Evolutionary conservation across 2,888 invertebrate genomes (phyloP).

Genomic region (Pammene fasciana): DNA sequence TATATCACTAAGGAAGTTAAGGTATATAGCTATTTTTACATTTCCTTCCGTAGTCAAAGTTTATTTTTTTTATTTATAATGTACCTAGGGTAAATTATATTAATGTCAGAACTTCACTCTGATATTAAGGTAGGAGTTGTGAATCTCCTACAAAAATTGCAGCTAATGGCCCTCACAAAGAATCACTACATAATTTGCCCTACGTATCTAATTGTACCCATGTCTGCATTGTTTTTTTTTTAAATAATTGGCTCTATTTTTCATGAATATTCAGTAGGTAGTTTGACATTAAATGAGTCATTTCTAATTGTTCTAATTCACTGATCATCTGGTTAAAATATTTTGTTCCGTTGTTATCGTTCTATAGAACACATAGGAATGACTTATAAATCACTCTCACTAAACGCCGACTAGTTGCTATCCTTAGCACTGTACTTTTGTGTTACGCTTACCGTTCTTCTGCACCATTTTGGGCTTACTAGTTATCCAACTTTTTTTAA

Average conservation of each 20-base stretch:
- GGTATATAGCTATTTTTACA: slow-evolving; percentile 56
- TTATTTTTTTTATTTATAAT: not conserved
- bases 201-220: too few relatives aligned
- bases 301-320: too few relatives aligned
- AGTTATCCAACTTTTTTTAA: not conserved
- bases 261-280: not conserved
- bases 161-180: too few relatives aligned
- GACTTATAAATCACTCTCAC: not conserved
- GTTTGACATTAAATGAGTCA: not conserved
- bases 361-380: not conserved
- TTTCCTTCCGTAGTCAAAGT: not conserved
- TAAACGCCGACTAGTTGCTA: too few relatives aligned
- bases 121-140: too few relatives aligned
- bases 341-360: too few relatives aligned
- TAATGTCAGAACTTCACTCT: too few relatives aligned
- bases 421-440: not conserved
- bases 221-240: too few relatives aligned
- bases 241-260: not conserved
- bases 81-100: not conserved
- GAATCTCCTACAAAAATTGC: too few relatives aligned
- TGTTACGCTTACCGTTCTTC: not conserved
- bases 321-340: not conserved
- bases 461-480: not conserved
- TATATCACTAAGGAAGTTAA: slow-evolving; percentile 88
- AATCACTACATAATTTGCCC: not conserved